Evolutionary conservation across 2,888 invertebrate species (phyloP).

Genomic region (Tillus elongatus): DNA sequence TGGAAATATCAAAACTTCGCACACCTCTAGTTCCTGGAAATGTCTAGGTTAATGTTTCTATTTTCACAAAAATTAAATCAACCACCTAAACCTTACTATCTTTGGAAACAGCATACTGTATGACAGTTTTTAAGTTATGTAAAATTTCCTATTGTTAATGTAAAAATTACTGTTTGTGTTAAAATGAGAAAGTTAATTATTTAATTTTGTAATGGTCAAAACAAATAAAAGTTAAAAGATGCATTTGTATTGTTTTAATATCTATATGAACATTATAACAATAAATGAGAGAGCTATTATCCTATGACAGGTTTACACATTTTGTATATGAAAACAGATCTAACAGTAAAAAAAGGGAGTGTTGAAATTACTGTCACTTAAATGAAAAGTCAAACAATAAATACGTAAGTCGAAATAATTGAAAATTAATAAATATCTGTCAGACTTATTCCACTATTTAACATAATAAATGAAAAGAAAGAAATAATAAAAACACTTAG

Average conservation of each 20-base stretch:
- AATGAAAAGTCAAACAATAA: slow-evolving; percentile 27
- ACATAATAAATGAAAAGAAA: slow-evolving; percentile 29
- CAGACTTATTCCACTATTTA: slow-evolving; percentile 38
- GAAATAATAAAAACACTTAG: slow-evolving; percentile 32
- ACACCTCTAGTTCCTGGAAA: too few relatives aligned
- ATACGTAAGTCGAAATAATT: slow-evolving; percentile 32
- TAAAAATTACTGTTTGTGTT: too few relatives aligned
- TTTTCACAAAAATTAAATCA: too few relatives aligned
- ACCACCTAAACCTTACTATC: too few relatives aligned
- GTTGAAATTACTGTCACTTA: slow-evolving; percentile 18
- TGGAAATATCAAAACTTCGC: too few relatives aligned
- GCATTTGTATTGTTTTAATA: slow-evolving; percentile 39
- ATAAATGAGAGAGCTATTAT: slow-evolving; percentile 44
- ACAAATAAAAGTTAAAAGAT: slow-evolving; percentile 17
- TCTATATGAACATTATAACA: slow-evolving; percentile 44
- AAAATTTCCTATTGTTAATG: too few relatives aligned
- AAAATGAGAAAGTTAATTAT: too few relatives aligned
- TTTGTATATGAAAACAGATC: slow-evolving; percentile 30
- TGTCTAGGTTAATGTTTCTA: too few relatives aligned
- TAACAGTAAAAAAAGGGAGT: slow-evolving; percentile 33
- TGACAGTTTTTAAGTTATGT: too few relatives aligned
- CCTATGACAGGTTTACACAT: slow-evolving; percentile 40
- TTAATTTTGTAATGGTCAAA: too few relatives aligned
- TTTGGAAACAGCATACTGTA: too few relatives aligned
- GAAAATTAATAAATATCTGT: slow-evolving; percentile 38